Conservation (phyloP, 2,888 invertebrate genomes). For the Strigamia maritima region DNA sequence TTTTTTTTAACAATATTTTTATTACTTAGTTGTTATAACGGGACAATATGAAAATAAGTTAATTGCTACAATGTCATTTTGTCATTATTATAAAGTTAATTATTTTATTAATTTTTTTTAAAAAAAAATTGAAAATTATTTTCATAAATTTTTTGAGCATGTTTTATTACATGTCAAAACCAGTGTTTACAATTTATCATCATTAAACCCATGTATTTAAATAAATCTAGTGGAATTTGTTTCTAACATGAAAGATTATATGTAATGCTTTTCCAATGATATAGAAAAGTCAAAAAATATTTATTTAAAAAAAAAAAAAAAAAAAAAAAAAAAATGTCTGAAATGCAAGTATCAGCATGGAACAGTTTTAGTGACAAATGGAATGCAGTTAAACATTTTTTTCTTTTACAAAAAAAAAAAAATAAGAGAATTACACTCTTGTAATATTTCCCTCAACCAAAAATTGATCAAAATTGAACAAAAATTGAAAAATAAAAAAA, state of each 20-base stretch:
- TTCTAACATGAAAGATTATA: constrained; percentile 11
- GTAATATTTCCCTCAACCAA: no score
- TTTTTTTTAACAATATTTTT: no score
- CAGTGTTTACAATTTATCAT: background rate
- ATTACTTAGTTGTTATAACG: no score
- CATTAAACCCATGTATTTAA: constrained; percentile 2
- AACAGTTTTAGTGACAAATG: constrained; percentile 34
- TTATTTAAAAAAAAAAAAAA: background rate
- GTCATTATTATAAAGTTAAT: no score
- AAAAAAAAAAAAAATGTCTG: background rate
- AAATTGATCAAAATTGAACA: background rate
- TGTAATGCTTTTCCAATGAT: constrained; percentile 28
- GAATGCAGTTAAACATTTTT: constrained; percentile 18
- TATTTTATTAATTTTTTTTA: background rate
- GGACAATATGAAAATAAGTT: no score
- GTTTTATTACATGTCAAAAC: background rate
- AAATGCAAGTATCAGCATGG: constrained; percentile 22
- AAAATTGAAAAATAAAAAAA: background rate
- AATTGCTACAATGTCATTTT: no score
- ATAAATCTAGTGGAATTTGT: constrained; percentile 20
- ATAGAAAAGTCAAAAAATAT: constrained; percentile 1
- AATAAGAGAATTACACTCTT: background rate
- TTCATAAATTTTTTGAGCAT: background rate
- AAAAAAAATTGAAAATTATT: background rate
- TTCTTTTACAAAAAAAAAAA: background rate